Evolutionary conservation across 2,888 invertebrate species (phyloP), one percentile per base, ranked within the genome.

Genomic region (Lasioglossum lativentre): DNA sequence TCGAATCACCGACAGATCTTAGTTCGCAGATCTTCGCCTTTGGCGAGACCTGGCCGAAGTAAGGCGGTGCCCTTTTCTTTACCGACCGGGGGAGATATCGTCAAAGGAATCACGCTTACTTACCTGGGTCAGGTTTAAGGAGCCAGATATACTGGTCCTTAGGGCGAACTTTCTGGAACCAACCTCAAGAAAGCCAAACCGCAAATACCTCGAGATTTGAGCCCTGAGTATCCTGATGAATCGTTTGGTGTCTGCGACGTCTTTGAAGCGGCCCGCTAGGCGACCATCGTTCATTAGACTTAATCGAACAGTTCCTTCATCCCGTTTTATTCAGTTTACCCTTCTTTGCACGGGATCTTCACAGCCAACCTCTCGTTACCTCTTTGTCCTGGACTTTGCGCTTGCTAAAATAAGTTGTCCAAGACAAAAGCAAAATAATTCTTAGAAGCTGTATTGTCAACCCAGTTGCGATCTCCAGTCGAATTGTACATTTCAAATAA

Each of bases 111-210:
- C 88, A 82, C 82, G 86, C 85, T 92, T 91, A 89, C 91, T 91
- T 93, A 91, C 91, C 90, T 91, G 91, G 83, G 93, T 94, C 94
- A 93, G 93, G 92, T 93, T 94, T 93, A 94, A 94, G 93, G 93
- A 93, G 93, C 88, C 85, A 90, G 90, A 92, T 91, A 92, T 91
- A 82, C 86, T 83, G 90, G 90, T 92, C 92, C 93, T 93, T 93
- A 91, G 90, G 91, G 90, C 77, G 88, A 94, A 94, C 93, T 94
- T 94, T 93, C 91, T 88, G 91, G 92, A 91, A n/a, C 91, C 89
- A 88, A 90, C 91, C 90, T 90, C 89, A 89, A 91, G 92, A 88
- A 88, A 89, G 87, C 82, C 78, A 90, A 92, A 93, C 91, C 93
- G 92, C 93, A 93, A 89, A 91, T 90, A 88, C 90, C 86, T 86